Base-by-base conservation (phyloP, 2,113 vertebrate genomes). In the Tragulus kanchil region DNA sequence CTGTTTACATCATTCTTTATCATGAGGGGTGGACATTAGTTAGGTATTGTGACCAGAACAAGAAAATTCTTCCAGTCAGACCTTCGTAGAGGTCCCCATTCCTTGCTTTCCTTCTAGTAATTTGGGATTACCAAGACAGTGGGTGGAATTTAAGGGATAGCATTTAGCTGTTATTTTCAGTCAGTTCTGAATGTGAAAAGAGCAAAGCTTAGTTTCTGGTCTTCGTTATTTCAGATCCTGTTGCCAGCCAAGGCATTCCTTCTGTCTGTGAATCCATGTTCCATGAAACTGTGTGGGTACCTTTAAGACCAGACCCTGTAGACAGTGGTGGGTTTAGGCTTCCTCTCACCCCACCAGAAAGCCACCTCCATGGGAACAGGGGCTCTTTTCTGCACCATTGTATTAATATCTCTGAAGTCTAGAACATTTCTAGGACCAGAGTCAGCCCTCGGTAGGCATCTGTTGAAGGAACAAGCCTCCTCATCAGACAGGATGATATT, bases 241-340 rank as follows among this genome's bases (percentile, higher is more conserved):
- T 31, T 81, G 82, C 26, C 5, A 6, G 0, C 45, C 10, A 5
- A 54, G 52, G 42, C 7, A 5, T 19, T 48, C 59, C 15, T 23
- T 52, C 61, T 67, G 23, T 28, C 5, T 61, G 8, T 12, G 5
- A 16, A 42, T 67, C 56, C 8, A 3, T 5, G 17, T n/a, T 52
- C 28, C 19, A 1, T 23, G 54, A 52, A 58, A 14, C 2, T 2
- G n/a, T 8, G 23, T 4, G 6, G 36, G 59, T 1, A 4, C 5
- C 31, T 1, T 5, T 0, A 11, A n/a, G 36, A 26, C 25, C 36
- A 25, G 48, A 23, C n/a, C 21, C n/a, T 8, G 21, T 5, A 6
- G 17, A 50, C 1, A 1, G 13, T 6, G 5, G 42, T 12, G 56
- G 23, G 28, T 11, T 17, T n/a, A 25, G 56, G 23, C 9, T 11